Evolutionary conservation across 2,797 vertebrate genomes (phyloP).

Genomic region (Mustela erminea): DNA sequence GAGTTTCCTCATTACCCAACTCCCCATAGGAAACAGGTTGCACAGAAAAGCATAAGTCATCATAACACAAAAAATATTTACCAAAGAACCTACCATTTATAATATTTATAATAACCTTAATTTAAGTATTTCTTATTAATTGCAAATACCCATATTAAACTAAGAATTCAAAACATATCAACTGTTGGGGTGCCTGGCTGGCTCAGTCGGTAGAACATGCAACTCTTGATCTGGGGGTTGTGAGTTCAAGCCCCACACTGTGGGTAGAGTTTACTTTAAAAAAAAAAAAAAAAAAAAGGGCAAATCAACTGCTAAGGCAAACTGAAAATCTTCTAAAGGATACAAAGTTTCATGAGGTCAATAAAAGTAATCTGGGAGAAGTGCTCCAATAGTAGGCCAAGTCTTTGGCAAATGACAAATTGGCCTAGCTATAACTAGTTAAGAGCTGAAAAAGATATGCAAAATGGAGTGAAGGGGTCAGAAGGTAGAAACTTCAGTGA

Average conservation of each 20-base stretch:
- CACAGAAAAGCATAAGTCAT: conserved; percentile 42
- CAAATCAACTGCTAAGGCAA: conserved; percentile 15
- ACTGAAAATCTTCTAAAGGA: conserved; percentile 7
- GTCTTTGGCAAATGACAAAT: neutral
- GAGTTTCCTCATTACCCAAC: conserved; percentile 48
- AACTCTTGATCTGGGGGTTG: neutral
- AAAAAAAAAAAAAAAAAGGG: neutral
- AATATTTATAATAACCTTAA: neutral
- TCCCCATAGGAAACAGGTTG: conserved; percentile 1
- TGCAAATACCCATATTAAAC: neutral
- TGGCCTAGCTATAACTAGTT: neutral
- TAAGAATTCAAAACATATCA: conserved; percentile 9
- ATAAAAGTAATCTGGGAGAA: neutral
- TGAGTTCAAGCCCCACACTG: neutral
- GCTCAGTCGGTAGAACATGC: neutral
- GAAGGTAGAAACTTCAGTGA: neutral
- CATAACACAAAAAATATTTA: conserved; percentile 64
- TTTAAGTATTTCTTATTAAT: conserved; percentile 14
- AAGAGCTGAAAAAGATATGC: neutral
- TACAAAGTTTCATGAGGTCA: conserved; percentile 5
- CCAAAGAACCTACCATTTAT: conserved; percentile 1
- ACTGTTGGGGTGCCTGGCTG: neutral
- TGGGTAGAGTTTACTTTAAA: neutral
- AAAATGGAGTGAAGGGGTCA: neutral
- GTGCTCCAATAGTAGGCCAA: neutral